Conservation (phyloP, 2,797 vertebrate species). For the Pogoniulus pusillus region DNA sequence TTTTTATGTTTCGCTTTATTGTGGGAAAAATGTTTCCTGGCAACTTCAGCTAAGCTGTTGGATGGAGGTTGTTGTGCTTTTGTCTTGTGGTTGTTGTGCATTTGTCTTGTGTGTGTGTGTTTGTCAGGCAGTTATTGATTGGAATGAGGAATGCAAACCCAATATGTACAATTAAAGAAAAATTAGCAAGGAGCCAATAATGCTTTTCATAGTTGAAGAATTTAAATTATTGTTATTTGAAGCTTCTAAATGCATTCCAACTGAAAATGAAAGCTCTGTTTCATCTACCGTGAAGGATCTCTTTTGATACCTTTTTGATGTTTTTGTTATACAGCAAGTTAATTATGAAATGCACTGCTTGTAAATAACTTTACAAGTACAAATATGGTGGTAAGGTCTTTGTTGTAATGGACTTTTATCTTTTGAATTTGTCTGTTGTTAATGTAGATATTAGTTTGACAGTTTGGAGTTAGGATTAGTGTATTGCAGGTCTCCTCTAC, state of each 20-base stretch:
- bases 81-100: neutral
- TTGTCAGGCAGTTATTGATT: neutral
- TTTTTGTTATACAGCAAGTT: neutral
- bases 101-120: neutral
- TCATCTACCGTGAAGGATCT: neutral
- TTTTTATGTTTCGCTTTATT: neutral
- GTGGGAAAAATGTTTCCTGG: neutral
- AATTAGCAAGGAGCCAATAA: neutral
- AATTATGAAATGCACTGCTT: neutral
- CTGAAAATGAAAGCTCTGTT: neutral
- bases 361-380: neutral
- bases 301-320: neutral
- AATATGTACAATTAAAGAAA: neutral
- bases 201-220: neutral
- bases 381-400: neutral
- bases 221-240: neutral
- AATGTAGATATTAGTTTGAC: neutral
- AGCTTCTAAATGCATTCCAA: neutral
- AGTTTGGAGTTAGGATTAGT: slow-evolving; percentile 56
- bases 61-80: neutral
- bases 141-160: neutral
- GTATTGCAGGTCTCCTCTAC: neutral
- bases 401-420: neutral
- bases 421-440: neutral
- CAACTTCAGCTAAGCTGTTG: neutral